A percentile compares a stretch with the other conserved stretches of the same genome.
phyloP scores from a whole-genome alignment of 2,113 vertebrate species.

The Numida meleagris region DNA sequence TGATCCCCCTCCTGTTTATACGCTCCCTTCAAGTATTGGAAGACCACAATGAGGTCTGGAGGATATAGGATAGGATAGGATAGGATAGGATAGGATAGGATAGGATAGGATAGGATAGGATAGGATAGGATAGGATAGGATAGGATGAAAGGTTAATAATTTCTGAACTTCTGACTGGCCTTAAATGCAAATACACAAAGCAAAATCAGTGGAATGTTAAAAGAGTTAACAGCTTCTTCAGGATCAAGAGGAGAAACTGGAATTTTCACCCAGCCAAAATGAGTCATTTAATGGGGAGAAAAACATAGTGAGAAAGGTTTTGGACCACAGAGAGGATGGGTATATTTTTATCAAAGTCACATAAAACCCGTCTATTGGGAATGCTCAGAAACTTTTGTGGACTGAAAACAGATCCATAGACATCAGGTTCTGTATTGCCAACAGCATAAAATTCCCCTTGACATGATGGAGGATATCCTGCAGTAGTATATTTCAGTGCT shows the following conservation, averaged over 20 bases:
- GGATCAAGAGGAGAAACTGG: neutral
- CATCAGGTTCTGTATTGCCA: neutral
- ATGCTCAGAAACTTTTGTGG: neutral
- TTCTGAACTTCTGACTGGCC: neutral
- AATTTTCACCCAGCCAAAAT: neutral
- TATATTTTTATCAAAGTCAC: neutral
- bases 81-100: too few relatives aligned
- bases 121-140: neutral
- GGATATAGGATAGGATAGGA: too few relatives aligned
- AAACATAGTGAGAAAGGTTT: neutral
- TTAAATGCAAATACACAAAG: neutral
- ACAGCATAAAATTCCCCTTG: neutral
- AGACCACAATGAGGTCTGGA: too few relatives aligned
- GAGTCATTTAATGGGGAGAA: neutral
- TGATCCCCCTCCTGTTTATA: too few relatives aligned
- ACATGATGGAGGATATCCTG: neutral
- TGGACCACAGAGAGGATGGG: neutral
- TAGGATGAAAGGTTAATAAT: neutral
- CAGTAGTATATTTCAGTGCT: neutral
- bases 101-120: too few relatives aligned
- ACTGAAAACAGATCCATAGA: neutral
- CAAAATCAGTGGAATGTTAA: neutral
- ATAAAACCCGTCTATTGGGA: neutral
- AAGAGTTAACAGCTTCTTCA: neutral
- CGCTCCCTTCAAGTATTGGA: too few relatives aligned